Evolutionary conservation across 2,888 invertebrate genomes (phyloP).

Genomic region (Scaptomyza reducta): DNA sequence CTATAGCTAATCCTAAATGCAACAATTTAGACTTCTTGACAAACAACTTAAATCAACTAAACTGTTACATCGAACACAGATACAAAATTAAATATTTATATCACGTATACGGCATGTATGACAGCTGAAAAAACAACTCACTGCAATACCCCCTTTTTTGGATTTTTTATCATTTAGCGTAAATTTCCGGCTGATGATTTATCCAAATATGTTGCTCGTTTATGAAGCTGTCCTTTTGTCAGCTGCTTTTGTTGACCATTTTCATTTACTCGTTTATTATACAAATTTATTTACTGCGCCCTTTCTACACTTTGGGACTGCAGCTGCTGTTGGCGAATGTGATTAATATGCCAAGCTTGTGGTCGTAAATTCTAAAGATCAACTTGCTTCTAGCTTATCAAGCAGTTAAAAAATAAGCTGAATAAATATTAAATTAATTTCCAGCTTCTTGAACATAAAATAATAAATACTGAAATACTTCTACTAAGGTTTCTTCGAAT

Average conservation of each 20-base stretch:
- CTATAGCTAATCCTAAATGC: neutral
- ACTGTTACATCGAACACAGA: neutral
- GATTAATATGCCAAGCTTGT: slow-evolving; percentile 20
- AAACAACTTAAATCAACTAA: neutral
- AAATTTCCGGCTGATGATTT: slow-evolving; percentile 48
- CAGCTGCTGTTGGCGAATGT: slow-evolving; percentile 31
- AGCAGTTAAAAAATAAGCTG: slow-evolving; percentile 18
- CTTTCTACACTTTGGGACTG: slow-evolving; percentile 12
- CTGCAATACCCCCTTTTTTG: slow-evolving; percentile 39
- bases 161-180: slow-evolving; percentile 41
- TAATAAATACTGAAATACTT: too few species aligned
- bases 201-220: slow-evolving; percentile 35
- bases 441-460: too few species aligned
- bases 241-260: slow-evolving; percentile 27
- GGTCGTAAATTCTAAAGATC: slow-evolving; percentile 32
- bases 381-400: slow-evolving; percentile 7
- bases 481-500: too few species aligned
- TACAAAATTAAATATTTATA: slow-evolving; percentile 18
- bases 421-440: slow-evolving; percentile 11
- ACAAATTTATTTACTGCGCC: slow-evolving; percentile 30
- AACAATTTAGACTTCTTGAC: neutral
- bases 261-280: slow-evolving; percentile 27
- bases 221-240: slow-evolving; percentile 39
- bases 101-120: slow-evolving; percentile 54
- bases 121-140: neutral